Conservation (phyloP, 2,888 invertebrate genomes). For the Clivina fossor region DNA sequence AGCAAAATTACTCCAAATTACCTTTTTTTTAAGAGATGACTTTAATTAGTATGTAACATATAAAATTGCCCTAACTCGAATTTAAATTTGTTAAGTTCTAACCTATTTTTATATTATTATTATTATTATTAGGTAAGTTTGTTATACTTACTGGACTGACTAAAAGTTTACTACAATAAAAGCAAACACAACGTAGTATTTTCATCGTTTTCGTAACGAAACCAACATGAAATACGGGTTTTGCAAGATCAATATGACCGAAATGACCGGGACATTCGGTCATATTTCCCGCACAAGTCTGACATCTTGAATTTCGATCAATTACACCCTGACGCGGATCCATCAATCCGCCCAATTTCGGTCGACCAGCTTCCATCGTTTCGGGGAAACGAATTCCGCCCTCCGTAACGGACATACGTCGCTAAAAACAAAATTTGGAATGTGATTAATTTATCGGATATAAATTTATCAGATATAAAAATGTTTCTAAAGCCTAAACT, state of each 20-base stretch:
- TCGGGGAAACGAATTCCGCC: constrained; percentile 96
- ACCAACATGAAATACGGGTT: constrained; percentile 98
- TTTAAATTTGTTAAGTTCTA: not conserved
- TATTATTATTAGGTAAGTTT: constrained; percentile 37
- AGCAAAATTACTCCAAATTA: not conserved
- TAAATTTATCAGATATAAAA: too few relatives aligned
- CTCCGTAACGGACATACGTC: constrained; percentile 97
- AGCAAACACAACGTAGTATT: constrained; percentile 97
- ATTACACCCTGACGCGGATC: constrained; percentile 98
- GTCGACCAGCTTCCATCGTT: constrained; percentile 97
- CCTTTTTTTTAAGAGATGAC: not conserved
- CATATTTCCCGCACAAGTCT: constrained; percentile 97
- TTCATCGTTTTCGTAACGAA: constrained; percentile 97
- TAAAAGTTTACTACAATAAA: constrained; percentile 96
- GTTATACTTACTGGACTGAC: constrained; percentile 87
- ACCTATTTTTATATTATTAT: not conserved
- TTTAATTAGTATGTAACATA: not conserved
- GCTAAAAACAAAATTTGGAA: constrained; percentile 59
- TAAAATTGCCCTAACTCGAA: constrained; percentile 2
- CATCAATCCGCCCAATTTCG: constrained; percentile 98
- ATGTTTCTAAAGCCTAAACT: too few relatives aligned
- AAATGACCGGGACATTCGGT: constrained; percentile 99
- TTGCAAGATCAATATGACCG: constrained; percentile 96
- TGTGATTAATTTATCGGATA: too few relatives aligned
- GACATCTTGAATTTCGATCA: constrained; percentile 89